Base-by-base conservation (phyloP, 2,888 invertebrate species). In the Coenonympha glycerion region DNA sequence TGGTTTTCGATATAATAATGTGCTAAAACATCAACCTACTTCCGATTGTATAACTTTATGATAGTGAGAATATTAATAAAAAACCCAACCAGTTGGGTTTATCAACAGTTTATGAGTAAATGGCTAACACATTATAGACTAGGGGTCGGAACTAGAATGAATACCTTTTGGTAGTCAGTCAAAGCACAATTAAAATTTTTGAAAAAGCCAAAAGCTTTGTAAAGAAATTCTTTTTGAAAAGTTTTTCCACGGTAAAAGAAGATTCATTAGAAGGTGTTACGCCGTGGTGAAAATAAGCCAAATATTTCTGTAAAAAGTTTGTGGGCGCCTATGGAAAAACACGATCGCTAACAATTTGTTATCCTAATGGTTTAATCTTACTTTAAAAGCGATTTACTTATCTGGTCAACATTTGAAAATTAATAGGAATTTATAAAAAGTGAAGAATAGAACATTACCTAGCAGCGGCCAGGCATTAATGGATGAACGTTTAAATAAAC, bases 261-360 rank as follows among this genome's bases (percentile, higher is more conserved):
- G 4, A 13, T 15, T 39, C 22, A 39, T 39, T 39, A 3, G 2
- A 13, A 39, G 39, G 24, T 39, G 39, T 15, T 37, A 15, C 6
- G 13, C 22, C 8, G 39, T 24, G 6, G 11, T 39, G 13, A 39
- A 22, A 39, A 24, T 39, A 39, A 15, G 24, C 9, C 13, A 13
- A 39, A 22, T 39, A 24, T 24, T 39, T 22, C 39, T 39, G 15
- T 6, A 21, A 39, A 22, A 39, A 24, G 21, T 22, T 31, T 31
- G 15, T 22, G 37, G 21, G 11, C 19, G 36, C 11, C 4, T 5
- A 9, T 3, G 31, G 13, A 30, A 33, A 33, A 18, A 8, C 9
- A n/a, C n/a, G 33, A 33, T 19, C 36, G 36, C 9, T 37, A 37
- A 37, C 37, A 24, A 39, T 39, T 15, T 39, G 22, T 39, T 24